Evolutionary conservation across 2,888 invertebrate species (phyloP).

Genomic region (Ptilodon capucinus): DNA sequence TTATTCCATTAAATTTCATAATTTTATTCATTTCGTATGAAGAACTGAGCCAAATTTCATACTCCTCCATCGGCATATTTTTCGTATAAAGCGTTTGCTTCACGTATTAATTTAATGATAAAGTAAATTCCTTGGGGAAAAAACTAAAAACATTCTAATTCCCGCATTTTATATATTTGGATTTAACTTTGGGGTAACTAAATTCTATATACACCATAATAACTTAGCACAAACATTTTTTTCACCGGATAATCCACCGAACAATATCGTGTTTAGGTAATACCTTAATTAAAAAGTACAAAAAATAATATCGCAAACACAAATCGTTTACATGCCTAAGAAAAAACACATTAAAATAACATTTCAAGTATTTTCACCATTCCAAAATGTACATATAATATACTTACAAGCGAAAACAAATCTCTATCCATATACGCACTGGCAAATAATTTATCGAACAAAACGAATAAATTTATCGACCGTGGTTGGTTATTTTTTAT

Average conservation of each 20-base stretch:
- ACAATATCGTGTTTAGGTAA: constrained; percentile 28
- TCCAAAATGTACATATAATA: constrained; percentile 79
- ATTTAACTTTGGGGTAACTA: constrained; percentile 75
- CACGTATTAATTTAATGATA: too few relatives aligned
- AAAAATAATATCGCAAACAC: constrained; percentile 60
- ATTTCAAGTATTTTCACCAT: constrained; percentile 47
- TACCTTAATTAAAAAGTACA: constrained; percentile 39
- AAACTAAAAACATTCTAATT: constrained; percentile 47
- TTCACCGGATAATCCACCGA: constrained; percentile 24
- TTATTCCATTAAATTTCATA: too few relatives aligned
- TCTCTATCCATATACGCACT: constrained; percentile 35
- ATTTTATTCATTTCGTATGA: too few relatives aligned
- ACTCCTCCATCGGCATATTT: too few relatives aligned
- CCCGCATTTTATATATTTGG: constrained; percentile 69
- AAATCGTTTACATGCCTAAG: constrained; percentile 64
- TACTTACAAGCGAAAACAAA: constrained; percentile 74
- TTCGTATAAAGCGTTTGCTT: too few relatives aligned
- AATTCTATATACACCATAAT: constrained; percentile 77
- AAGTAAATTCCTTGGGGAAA: too few relatives aligned
- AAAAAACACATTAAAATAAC: constrained; percentile 53
- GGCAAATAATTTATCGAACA: constrained; percentile 25
- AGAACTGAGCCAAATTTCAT: too few relatives aligned
- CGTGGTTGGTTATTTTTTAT: constrained; percentile 7
- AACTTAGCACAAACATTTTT: constrained; percentile 32
- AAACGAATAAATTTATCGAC: constrained; percentile 16